Conservation (phyloP, 2,888 invertebrate genomes). For the Iphiclides podalirius region DNA sequence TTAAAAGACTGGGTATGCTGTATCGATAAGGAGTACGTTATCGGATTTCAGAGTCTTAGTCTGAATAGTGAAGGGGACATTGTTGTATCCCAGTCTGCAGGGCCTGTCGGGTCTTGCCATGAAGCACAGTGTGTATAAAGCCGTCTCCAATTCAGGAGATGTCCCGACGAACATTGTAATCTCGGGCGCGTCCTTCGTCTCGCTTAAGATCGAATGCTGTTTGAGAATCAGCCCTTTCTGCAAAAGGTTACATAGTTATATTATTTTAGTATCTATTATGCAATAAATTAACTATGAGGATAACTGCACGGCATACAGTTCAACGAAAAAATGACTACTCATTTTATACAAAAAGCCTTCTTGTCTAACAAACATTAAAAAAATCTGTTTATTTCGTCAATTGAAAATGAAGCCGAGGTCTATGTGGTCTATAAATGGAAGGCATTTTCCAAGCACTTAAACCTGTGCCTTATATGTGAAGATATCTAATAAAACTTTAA, state of each 20-base stretch:
- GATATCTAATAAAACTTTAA: no score
- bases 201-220: conserved; percentile 85
- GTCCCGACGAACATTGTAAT: conserved; percentile 91
- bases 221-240: conserved; percentile 90
- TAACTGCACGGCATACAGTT: no score
- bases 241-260: not conserved
- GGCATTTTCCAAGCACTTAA: no score
- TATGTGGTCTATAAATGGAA: no score
- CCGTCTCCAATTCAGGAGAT: conserved; percentile 94
- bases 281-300: no score
- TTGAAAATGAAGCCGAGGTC: no score
- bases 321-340: no score
- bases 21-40: conserved; percentile 62
- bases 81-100: conserved; percentile 82
- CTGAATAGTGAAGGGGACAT: conserved; percentile 63
- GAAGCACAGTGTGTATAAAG: conserved; percentile 94
- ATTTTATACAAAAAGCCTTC: no score
- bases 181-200: conserved; percentile 87
- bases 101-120: conserved; percentile 86
- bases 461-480: no score
- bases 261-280: no score
- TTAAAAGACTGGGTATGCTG: conserved; percentile 53
- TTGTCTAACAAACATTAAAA: no score
- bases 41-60: conserved; percentile 64
- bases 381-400: no score